Evolutionary conservation across 2,113 vertebrate genomes (phyloP).

Genomic region (Panthera leo): DNA sequence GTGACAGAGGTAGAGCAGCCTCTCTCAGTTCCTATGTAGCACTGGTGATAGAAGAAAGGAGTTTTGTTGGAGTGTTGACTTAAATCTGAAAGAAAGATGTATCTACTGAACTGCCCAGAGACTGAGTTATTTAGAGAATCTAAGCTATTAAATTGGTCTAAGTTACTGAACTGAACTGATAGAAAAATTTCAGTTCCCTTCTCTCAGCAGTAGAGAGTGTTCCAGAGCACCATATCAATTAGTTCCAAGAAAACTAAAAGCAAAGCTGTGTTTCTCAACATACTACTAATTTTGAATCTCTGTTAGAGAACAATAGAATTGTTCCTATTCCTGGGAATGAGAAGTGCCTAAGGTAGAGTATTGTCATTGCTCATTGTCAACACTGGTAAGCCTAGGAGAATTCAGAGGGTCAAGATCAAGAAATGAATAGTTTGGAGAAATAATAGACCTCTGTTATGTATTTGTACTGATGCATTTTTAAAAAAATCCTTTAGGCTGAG

Average conservation of each 20-base stretch:
- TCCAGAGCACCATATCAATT: neutral
- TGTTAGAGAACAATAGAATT: neutral
- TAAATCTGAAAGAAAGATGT: neutral
- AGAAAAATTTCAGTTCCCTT: neutral
- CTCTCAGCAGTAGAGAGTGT: neutral
- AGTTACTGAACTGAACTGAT: neutral
- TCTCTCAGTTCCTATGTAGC: neutral
- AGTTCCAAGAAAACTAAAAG: neutral
- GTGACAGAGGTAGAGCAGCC: neutral
- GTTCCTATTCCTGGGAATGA: no score
- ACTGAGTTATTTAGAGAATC: neutral
- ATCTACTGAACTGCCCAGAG: neutral
- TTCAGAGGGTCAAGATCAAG: neutral
- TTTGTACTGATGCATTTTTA: neutral
- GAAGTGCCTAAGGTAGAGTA: no score
- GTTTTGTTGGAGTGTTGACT: neutral
- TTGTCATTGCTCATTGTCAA: neutral
- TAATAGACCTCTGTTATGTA: neutral
- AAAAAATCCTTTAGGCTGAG: neutral
- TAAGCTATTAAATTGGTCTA: neutral
- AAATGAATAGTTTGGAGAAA: neutral
- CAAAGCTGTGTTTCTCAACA: neutral
- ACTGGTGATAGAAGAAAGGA: neutral
- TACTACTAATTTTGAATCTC: neutral
- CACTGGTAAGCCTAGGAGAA: rapidly evolving